A percentile compares a stretch with the other conserved stretches of the same genome.
Evolutionary conservation across 37 sponge, comb jelly and placozoan species (phyloP).

Genomic region (Tethya wilhelma): DNA sequence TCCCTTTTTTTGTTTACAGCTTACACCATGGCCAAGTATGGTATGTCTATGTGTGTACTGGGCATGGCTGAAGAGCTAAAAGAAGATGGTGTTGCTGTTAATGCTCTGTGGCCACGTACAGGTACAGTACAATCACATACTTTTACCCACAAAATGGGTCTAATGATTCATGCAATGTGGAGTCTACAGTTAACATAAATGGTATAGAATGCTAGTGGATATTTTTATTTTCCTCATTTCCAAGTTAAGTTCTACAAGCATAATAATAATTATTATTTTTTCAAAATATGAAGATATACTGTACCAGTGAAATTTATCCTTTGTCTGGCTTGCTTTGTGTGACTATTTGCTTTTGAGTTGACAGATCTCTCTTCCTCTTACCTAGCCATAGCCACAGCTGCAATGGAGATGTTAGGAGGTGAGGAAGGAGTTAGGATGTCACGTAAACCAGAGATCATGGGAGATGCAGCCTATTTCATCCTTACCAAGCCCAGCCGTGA

Average conservation of each 20-base stretch:
- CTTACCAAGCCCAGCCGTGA: conserved; percentile 67
- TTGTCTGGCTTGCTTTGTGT: too few relatives aligned
- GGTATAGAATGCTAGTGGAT: background rate
- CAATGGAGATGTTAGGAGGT: conserved; percentile 95
- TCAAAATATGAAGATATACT: too few relatives aligned
- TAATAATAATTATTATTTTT: too few relatives aligned
- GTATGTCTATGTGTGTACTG: conserved; percentile 99
- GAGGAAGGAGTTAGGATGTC: conserved; percentile 63
- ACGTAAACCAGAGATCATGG: conserved; percentile 97
- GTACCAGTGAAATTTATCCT: too few relatives aligned
- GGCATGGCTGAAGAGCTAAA: conserved; percentile 96
- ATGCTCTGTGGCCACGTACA: conserved; percentile 96
- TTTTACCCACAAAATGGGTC: background rate
- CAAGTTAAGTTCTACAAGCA: too few relatives aligned
- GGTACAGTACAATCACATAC: conserved; percentile 29
- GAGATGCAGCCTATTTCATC: conserved; percentile 95
- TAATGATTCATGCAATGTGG: too few relatives aligned
- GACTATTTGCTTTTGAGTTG: too few relatives aligned
- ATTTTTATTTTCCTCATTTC: background rate
- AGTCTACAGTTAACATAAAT: too few relatives aligned
- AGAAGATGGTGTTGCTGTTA: conserved; percentile 84
- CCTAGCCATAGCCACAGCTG: conserved; percentile 93
- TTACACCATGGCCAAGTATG: conserved; percentile 99
- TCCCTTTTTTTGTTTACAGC: conserved; percentile 44
- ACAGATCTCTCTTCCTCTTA: background rate